phyloP scores from a whole-genome alignment of 2,888 invertebrate genomes.

The Tetragnatha montana region DNA sequence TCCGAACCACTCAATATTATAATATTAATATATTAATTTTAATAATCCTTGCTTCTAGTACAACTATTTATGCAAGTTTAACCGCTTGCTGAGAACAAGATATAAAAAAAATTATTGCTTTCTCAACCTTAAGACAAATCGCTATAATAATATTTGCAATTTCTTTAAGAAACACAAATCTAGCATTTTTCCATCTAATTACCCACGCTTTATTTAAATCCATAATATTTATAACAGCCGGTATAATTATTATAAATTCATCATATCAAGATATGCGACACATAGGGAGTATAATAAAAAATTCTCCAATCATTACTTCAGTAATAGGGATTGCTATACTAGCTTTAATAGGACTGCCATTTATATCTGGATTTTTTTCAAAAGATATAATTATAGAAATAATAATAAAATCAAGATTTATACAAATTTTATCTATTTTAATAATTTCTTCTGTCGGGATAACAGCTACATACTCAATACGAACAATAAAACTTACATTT shows the following conservation, averaged over 20 bases:
- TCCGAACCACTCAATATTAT: slow-evolving; percentile 81
- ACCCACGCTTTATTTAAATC: slow-evolving; percentile 87
- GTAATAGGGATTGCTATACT: neutral
- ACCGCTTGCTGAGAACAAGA: slow-evolving; percentile 77
- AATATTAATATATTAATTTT: slow-evolving; percentile 78
- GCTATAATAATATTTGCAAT: slow-evolving; percentile 84
- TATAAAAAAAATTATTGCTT: slow-evolving; percentile 81
- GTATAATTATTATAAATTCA: slow-evolving; percentile 10
- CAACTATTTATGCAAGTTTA: slow-evolving; percentile 75
- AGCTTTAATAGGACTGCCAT: slow-evolving; percentile 18
- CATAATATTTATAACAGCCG: slow-evolving; percentile 80
- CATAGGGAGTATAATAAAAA: neutral
- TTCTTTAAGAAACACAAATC: slow-evolving; percentile 79
- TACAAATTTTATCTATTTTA: neutral
- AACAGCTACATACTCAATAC: neutral
- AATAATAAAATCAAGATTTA: neutral
- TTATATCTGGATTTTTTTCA: slow-evolving; percentile 32
- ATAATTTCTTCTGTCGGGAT: slow-evolving; percentile 17
- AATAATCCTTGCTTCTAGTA: slow-evolving; percentile 77
- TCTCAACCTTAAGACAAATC: slow-evolving; percentile 84
- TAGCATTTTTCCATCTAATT: slow-evolving; percentile 85
- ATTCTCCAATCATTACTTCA: neutral
- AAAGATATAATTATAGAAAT: slow-evolving; percentile 3
- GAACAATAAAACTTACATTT: neutral
- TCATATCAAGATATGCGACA: slow-evolving; percentile 38